A percentile compares a stretch with the other conserved stretches of the same genome.
Conservation (phyloP, 2,113 vertebrate genomes). For the Psilopsiagon aymara region DNA sequence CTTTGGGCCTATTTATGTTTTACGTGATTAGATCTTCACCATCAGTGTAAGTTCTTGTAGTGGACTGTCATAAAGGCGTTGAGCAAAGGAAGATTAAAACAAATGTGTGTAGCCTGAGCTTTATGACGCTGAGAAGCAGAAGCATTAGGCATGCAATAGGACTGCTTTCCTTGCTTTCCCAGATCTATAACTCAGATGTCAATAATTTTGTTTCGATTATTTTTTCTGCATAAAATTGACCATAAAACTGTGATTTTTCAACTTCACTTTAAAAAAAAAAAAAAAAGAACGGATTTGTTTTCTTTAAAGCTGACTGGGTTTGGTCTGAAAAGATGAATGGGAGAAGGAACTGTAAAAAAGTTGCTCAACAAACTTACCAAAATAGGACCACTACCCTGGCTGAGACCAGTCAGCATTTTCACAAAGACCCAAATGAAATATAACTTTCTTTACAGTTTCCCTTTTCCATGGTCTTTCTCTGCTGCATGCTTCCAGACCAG, state of each 20-base stretch:
- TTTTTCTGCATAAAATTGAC: background rate
- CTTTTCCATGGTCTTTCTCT: background rate
- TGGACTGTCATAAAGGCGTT: background rate
- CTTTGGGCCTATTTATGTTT: background rate
- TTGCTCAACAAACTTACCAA: background rate
- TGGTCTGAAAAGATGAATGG: background rate
- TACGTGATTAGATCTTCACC: background rate
- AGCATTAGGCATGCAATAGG: background rate
- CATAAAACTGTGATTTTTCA: background rate
- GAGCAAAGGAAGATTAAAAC: background rate
- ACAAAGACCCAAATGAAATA: background rate
- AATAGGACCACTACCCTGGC: background rate
- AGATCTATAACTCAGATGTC: background rate
- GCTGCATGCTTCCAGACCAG: background rate
- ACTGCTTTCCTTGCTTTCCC: background rate
- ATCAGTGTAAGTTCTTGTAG: background rate
- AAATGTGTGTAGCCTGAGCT: background rate
- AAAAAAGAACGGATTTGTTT: accelerated
- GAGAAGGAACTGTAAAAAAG: background rate
- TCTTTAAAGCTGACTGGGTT: background rate
- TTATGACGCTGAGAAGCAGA: background rate
- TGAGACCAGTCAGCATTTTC: background rate
- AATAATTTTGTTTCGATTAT: background rate
- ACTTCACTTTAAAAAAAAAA: background rate
- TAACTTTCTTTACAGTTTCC: background rate